phyloP scores from a whole-genome alignment of 2,113 vertebrate genomes.

The Oophaga pumilio region DNA sequence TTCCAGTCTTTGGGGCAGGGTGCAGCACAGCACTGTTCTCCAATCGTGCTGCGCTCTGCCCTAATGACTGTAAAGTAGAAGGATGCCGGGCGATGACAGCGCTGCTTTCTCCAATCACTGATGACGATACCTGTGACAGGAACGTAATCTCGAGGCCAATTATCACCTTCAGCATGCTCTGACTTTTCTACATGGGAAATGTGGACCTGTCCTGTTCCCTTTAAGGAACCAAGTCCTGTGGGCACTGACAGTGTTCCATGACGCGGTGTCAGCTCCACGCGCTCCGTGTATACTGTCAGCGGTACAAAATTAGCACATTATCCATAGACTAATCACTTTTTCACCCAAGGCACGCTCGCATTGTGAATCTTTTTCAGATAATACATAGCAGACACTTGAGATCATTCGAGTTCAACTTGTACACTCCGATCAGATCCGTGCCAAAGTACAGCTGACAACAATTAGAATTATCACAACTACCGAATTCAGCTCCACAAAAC shows the following conservation, averaged over 20 bases:
- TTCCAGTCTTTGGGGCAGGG: too few relatives aligned
- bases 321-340: not conserved
- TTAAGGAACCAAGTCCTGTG: not conserved
- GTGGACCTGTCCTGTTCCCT: too few relatives aligned
- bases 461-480: conserved; percentile 37
- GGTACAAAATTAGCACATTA: not conserved
- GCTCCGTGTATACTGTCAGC: not conserved
- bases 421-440: conserved; percentile 3
- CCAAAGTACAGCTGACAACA: conserved; percentile 24
- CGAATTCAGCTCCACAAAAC: conserved; percentile 8
- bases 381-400: conserved; percentile 18
- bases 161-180: too few relatives aligned
- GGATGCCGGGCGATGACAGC: too few relatives aligned
- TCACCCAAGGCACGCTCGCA: not conserved
- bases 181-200: too few relatives aligned
- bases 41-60: too few relatives aligned
- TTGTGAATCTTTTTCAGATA: not conserved
- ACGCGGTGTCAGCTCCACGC: not conserved
- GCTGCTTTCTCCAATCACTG: too few relatives aligned
- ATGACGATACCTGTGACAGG: too few relatives aligned
- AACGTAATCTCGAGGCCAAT: too few relatives aligned
- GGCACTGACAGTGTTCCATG: not conserved
- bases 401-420: conserved; percentile 24
- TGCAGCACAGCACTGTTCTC: too few relatives aligned
- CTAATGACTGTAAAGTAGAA: too few relatives aligned